Evolutionary conservation across 2,888 invertebrate species (phyloP).

Genomic region (Andrena marginata): DNA sequence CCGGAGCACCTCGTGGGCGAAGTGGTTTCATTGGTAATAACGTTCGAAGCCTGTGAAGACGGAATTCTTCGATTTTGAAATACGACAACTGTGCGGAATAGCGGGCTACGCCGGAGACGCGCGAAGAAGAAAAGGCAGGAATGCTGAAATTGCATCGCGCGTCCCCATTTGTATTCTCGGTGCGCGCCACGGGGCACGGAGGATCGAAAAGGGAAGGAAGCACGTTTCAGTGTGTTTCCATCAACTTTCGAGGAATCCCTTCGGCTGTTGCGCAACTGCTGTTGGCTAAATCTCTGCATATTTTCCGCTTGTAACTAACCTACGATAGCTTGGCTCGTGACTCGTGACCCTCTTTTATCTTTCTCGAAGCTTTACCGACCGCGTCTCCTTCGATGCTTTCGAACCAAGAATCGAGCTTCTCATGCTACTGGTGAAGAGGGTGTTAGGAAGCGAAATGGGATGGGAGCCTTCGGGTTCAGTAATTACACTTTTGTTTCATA

Average conservation of each 20-base stretch:
- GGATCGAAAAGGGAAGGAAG: not conserved
- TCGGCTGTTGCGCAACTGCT: not conserved
- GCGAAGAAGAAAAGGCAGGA: not conserved
- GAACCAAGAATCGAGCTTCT: no score
- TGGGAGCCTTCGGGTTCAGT: no score
- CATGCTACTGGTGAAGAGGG: no score
- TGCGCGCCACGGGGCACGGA: not conserved
- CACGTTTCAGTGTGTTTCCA: not conserved
- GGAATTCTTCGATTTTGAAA: not conserved
- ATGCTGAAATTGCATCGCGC: slow-evolving; percentile 12
- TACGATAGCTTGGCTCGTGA: no score
- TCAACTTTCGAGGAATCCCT: not conserved
- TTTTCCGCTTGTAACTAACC: not conserved
- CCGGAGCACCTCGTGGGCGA: not conserved
- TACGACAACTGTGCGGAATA: not conserved
- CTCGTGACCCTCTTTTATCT: not conserved
- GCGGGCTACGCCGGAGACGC: not conserved
- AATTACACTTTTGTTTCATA: no score
- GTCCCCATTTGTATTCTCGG: slow-evolving; percentile 22
- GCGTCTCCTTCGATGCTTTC: no score
- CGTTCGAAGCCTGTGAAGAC: not conserved
- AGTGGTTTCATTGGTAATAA: not conserved
- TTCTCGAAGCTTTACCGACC: not conserved
- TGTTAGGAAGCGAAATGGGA: no score
- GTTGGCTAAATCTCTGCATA: not conserved